Conservation (phyloP, 2,888 invertebrate species). For the Campoletis raptor region DNA sequence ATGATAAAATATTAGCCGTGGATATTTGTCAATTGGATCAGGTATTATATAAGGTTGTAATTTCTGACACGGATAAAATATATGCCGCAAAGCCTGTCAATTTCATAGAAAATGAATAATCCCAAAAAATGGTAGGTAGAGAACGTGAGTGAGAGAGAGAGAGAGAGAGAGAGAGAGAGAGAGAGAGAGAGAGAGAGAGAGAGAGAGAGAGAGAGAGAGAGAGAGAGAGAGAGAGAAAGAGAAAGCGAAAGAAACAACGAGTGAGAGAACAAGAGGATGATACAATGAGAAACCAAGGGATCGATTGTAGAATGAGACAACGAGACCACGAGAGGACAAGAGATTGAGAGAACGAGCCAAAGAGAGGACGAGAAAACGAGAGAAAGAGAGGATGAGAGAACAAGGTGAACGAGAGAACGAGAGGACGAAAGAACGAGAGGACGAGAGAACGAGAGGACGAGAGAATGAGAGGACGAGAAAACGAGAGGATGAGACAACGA, state of each 20-base stretch:
- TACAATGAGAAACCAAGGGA: not conserved
- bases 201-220: too few relatives aligned
- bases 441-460: not conserved
- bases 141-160: not conserved
- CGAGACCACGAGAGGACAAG: not conserved
- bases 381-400: not conserved
- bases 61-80: not conserved
- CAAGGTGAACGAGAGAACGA: not conserved
- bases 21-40: not conserved
- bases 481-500: not conserved
- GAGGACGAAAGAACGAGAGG: not conserved
- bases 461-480: not conserved
- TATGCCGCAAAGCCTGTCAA: not conserved
- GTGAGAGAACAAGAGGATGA: conserved; percentile 49
- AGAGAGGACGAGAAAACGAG: not conserved
- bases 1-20: not conserved
- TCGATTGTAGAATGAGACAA: not conserved
- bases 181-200: too few relatives aligned
- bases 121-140: not conserved
- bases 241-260: not conserved
- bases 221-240: not conserved
- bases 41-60: not conserved
- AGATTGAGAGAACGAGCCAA: not conserved
- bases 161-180: not conserved
- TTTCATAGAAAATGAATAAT: not conserved